A percentile compares a stretch with the other conserved stretches of the same genome.
phyloP scores from a whole-genome alignment of 2,797 vertebrate species.

The Hydrocynus forskahlii region DNA sequence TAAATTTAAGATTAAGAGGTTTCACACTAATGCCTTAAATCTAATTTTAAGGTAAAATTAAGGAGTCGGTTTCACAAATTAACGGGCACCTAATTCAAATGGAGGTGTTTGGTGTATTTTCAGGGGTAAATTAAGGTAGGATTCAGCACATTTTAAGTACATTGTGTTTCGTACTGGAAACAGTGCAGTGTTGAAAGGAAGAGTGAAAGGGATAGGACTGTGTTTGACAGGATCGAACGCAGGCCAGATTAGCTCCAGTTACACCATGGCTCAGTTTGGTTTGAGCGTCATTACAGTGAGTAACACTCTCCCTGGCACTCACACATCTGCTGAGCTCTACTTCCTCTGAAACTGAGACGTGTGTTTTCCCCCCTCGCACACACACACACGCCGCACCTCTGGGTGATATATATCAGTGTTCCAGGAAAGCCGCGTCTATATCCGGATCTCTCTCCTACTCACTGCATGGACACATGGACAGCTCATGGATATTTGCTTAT shows the following conservation, averaged over 20 bases:
- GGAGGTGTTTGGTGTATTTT: no score
- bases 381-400: constrained; percentile 21
- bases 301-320: constrained; percentile 62
- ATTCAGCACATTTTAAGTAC: no score
- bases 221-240: neutral
- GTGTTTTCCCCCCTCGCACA: constrained; percentile 29
- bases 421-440: constrained; percentile 45
- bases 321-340: constrained; percentile 61
- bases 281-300: constrained; percentile 63
- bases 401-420: constrained; percentile 43
- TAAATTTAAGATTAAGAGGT: no score
- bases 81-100: no score
- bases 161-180: neutral
- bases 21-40: no score
- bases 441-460: constrained; percentile 36
- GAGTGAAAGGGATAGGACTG: neutral
- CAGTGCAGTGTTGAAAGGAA: neutral
- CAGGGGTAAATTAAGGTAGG: no score
- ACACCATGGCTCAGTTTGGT: neutral
- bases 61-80: no score
- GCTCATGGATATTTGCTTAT: neutral
- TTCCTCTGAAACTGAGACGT: constrained; percentile 61
- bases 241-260: constrained; percentile 34
- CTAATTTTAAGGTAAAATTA: no score
- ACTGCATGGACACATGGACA: neutral